Conservation (phyloP, 2,888 invertebrate genomes). For the Cryptophagus acutangulus region DNA sequence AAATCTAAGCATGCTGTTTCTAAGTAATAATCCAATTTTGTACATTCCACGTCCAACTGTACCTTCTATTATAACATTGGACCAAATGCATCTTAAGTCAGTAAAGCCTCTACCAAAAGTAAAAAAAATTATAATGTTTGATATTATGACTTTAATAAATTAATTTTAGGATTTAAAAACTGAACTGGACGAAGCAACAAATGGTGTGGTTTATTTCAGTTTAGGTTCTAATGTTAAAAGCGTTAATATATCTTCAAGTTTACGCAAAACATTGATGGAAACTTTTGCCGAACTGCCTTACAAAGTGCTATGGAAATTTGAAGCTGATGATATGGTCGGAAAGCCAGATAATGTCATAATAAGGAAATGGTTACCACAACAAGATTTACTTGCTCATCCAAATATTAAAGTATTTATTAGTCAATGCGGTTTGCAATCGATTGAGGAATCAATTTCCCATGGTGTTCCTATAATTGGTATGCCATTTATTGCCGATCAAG, state of each 20-base stretch:
- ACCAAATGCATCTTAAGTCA: constrained; percentile 35
- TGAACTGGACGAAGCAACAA: constrained; percentile 38
- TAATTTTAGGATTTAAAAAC: constrained; percentile 39
- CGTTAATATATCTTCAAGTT: constrained; percentile 37
- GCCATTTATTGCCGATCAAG: constrained; percentile 38
- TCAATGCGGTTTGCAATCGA: constrained; percentile 36
- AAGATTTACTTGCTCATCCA: constrained; percentile 38
- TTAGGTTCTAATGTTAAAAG: constrained; percentile 47
- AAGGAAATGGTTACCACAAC: constrained; percentile 49
- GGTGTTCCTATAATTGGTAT: constrained; percentile 35
- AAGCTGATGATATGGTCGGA: constrained; percentile 38
- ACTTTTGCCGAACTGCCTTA: constrained; percentile 45
- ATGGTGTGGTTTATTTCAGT: constrained; percentile 46
- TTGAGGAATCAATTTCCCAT: constrained; percentile 33
- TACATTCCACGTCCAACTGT: constrained; percentile 36
- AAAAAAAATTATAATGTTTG: constrained; percentile 20
- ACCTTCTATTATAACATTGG: constrained; percentile 37
- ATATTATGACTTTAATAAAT: constrained; percentile 1
- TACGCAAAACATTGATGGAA: constrained; percentile 37
- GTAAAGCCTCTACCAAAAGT: constrained; percentile 35
- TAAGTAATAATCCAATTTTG: constrained; percentile 39
- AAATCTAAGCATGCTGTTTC: constrained; percentile 38
- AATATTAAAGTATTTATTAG: constrained; percentile 35
- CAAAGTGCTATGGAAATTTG: constrained; percentile 48
- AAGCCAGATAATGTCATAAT: constrained; percentile 44